Percentiles rank a stretch among this genome's conserved stretches.
phyloP scores from a whole-genome alignment of 2,797 vertebrate genomes.

The Sebastes variabilis region DNA sequence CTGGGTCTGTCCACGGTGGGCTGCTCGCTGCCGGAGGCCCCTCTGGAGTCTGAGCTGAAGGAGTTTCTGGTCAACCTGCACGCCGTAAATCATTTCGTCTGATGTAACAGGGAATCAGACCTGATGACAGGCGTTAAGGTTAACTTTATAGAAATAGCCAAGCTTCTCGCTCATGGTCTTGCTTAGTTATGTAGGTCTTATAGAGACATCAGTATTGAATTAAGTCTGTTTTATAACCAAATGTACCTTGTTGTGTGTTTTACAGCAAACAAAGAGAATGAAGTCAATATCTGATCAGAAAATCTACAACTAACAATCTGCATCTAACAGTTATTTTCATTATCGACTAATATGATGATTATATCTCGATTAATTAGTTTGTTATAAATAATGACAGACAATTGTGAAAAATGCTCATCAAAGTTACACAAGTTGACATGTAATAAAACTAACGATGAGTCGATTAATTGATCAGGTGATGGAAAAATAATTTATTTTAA shows the following conservation, averaged over 20 bases:
- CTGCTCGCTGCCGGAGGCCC: too few relatives aligned
- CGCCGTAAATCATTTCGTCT: too few relatives aligned
- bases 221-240: too few relatives aligned
- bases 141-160: too few relatives aligned
- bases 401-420: background rate
- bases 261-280: background rate
- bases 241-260: background rate
- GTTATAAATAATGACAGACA: background rate
- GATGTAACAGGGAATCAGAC: too few relatives aligned
- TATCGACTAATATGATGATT: background rate
- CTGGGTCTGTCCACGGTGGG: too few relatives aligned
- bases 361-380: background rate
- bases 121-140: too few relatives aligned
- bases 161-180: too few relatives aligned
- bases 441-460: background rate
- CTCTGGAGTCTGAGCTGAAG: too few relatives aligned
- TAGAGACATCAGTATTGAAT: rapidly evolving
- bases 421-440: background rate
- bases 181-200: too few relatives aligned
- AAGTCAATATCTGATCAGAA: background rate
- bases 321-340: background rate
- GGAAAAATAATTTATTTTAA: background rate
- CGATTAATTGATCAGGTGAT: background rate
- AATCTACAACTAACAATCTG: background rate
- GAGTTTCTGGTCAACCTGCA: too few relatives aligned